Base-by-base conservation (phyloP, 2,888 invertebrate genomes). In the Amphimallon solstitiale region DNA sequence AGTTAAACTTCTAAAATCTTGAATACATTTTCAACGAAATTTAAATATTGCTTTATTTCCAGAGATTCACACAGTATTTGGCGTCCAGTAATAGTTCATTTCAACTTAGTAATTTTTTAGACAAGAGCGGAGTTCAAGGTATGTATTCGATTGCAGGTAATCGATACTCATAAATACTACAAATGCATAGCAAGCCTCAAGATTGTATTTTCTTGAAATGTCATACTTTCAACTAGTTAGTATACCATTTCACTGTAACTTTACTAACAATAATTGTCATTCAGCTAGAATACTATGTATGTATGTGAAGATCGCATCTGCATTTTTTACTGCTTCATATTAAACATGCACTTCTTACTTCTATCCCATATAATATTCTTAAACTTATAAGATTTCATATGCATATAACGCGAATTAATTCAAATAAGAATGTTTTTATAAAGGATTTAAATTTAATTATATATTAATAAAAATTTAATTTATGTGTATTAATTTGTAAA, bases 1-100 rank as follows among this genome's bases (percentile, higher is more conserved):
- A n/a, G n/a, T n/a, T n/a, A n/a, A n/a, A n/a, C n/a, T n/a, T n/a
- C n/a, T n/a, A n/a, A n/a, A n/a, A n/a, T n/a, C n/a, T n/a, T n/a
- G n/a, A n/a, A n/a, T n/a, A n/a, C n/a, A n/a, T n/a, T n/a, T n/a
- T n/a, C n/a, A n/a, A n/a, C 9, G 29, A 29, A 5, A 23, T 23
- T 23, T 4, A 23, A 23, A 23, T 23, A 23, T 40, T 54, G 74
- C 78, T 77, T 80, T 76, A 74, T 79, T 90, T 90, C 56, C 89
- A 98, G 98, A 92, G 99, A 83, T 99, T 99, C 85, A 98, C 98
- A 83, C 99, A 99, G 87, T 99, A 98, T 86, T 88, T 99, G 86
- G 99, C 99, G 68, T 99, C 98, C 77, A 98, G 97, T 87, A 99
- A 98, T 87, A 97, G 98, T 82, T 95, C 96, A 78, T 98, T 99